Evolutionary conservation across 2,888 invertebrate genomes (phyloP), one percentile per base, ranked within the genome.

Genomic region (Drosophila peninsularis): DNA sequence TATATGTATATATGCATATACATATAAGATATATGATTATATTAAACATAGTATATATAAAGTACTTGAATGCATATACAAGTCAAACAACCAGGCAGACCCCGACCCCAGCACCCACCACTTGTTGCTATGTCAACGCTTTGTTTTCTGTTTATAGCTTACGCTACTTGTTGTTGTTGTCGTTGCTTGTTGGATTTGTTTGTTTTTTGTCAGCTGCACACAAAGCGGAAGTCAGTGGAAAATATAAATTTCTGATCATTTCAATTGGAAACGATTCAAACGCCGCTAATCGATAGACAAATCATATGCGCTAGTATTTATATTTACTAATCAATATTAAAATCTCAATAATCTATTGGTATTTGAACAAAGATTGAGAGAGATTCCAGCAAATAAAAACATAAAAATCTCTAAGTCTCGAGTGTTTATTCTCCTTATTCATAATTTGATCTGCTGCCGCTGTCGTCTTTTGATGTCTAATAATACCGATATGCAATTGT

Each of bases 101-200:
- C 24, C 24, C 24, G 5, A 53, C 9, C 49, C 47, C 7, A 32
- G 21, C 61, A 55, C 50, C 55, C 76, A 65, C 71, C 80, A 85
- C 85, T 89, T 89, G 85, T 85, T 85, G 89, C 85, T 76, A 89
- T 89, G 85, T 72, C 88, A 89, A 84, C 87, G 74, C 62, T 30
- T 49, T 52, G 62, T 62, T 60, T 57, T 73, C 42, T 75, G 64
- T 76, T 71, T 75, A 66, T 58, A 45, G 41, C 45, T n/a, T 7
- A n/a, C 39, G 37, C 30, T 19, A n/a, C 36, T 36, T 55, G 42
- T 30, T 55, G 36, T 36, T 10, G 5, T 49, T 67, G 39, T 41
- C n/a, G 39, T 44, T 55, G 37, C 39, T 58, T 55, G 39, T 58
- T 66, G 56, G 47, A 54, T 57, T 80, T 67, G 71, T 80, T 78